Evolutionary conservation across 2,113 vertebrate genomes (phyloP), one percentile per base, ranked within the genome.

Genomic region (Sminthopsis crassicaudata): DNA sequence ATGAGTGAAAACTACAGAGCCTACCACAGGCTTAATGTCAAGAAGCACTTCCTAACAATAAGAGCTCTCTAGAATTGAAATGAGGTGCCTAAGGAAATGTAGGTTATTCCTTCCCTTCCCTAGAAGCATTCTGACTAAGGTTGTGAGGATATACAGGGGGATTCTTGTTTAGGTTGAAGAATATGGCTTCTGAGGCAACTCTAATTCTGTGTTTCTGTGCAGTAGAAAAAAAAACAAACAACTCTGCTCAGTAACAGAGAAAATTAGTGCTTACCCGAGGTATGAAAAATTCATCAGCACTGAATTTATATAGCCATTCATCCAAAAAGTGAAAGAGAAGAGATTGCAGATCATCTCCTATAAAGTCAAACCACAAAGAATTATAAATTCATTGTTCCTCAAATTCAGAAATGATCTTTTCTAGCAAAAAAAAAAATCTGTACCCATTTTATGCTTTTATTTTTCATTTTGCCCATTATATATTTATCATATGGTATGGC

Each of bases 301-400:
- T 99, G 98, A 99, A 99, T 96, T 99, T 99, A 98, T 99, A 99
- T 89, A 99, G 98, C 99, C 99, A 99, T 93, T 99, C 99, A 96
- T 99, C 99, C 97, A 99, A 95, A 97, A 99, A 99, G 96, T 99
- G 99, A 97, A 99, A 99, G 10, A 99, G 99, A 42, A 99, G 99
- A 42, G 99, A 99, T 25, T 99, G 98, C 98, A 99, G 97, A 96
- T 99, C 99, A 0, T 99, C 98, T 54, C 99, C 99, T 99, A 97
- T 1, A 55, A 11, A 93, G 90, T 53, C 36, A 92, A 94, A 95
- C 89, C 95, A 97, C 46, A 97, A 53, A 97, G 53, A 60, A 51
- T 11, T 76, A 92, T 7, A 90, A 95, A 84, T 84, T 84, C 42
- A 16, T 16, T 42, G n/a, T 84, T 84, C 1, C 7, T n/a, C 36